Evolutionary conservation across 2,113 vertebrate species (phyloP).

Genomic region (Pituophis catenifer): DNA sequence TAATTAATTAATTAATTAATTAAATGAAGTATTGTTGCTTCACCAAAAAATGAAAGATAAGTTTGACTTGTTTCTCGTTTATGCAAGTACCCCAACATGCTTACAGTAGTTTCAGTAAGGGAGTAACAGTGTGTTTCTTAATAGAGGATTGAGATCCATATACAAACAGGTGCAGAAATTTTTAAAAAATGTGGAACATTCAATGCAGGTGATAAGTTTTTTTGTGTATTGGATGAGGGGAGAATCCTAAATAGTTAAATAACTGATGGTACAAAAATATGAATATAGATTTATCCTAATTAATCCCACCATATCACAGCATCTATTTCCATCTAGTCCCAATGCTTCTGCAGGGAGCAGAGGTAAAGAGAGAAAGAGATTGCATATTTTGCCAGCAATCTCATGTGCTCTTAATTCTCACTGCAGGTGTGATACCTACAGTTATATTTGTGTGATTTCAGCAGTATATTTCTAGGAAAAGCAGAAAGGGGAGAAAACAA

Average conservation of each 20-base stretch:
- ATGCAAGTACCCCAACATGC: not conserved
- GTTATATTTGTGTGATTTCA: not conserved
- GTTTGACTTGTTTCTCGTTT: not conserved
- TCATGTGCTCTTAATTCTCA: not conserved
- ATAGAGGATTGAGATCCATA: not conserved
- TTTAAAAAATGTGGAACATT: not conserved
- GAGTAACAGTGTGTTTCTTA: not conserved
- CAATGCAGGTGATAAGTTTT: not conserved
- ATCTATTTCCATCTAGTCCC: not conserved
- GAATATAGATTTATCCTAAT: not conserved
- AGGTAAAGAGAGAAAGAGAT: not conserved
- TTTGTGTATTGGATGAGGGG: not conserved
- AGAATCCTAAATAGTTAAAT: not conserved
- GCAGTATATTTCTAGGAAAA: not conserved
- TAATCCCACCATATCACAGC: not conserved
- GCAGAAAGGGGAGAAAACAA: not conserved
- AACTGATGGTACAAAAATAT: not conserved
- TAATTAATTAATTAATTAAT: too few species aligned
- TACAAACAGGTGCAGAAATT: not conserved
- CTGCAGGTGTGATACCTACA: not conserved
- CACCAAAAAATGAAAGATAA: not conserved
- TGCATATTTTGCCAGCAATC: not conserved
- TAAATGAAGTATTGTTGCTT: not conserved
- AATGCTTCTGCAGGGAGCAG: not conserved
- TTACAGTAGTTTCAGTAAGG: not conserved